Evolutionary conservation across 2,888 invertebrate species (phyloP).

Genomic region (Lasioglossum vierecki): DNA sequence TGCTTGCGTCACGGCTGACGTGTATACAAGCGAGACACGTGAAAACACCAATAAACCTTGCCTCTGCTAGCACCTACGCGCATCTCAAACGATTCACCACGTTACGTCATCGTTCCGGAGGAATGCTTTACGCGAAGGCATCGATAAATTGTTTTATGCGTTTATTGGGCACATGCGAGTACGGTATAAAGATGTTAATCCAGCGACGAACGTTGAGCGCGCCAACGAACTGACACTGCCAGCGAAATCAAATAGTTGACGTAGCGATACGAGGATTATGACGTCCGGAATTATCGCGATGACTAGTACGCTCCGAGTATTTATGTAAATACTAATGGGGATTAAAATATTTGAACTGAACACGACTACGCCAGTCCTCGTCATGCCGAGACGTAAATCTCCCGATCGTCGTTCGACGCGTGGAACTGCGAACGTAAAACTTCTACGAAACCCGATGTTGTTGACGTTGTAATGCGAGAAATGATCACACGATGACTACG

Average conservation of each 20-base stretch:
- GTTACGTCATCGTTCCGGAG: background rate
- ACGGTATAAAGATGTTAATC: background rate
- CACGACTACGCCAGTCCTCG: background rate
- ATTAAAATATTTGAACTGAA: background rate
- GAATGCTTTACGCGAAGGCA: background rate
- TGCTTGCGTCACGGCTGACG: conserved; percentile 30
- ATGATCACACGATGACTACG: background rate
- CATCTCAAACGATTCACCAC: background rate
- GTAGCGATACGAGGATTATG: background rate
- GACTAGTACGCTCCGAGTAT: background rate
- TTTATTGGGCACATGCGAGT: background rate
- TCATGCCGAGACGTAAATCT: background rate
- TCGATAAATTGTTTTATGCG: background rate
- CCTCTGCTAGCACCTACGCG: conserved; percentile 19
- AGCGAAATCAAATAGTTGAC: background rate
- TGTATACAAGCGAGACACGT: background rate
- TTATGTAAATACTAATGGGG: background rate
- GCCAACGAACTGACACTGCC: background rate
- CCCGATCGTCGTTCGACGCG: background rate
- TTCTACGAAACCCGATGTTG: background rate
- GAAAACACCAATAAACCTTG: conserved; percentile 25
- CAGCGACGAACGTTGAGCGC: background rate
- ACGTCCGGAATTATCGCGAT: background rate
- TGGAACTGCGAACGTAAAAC: background rate
- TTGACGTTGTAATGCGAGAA: background rate